phyloP scores from a whole-genome alignment of 2,888 invertebrate genomes.

The Clanis bilineata region DNA sequence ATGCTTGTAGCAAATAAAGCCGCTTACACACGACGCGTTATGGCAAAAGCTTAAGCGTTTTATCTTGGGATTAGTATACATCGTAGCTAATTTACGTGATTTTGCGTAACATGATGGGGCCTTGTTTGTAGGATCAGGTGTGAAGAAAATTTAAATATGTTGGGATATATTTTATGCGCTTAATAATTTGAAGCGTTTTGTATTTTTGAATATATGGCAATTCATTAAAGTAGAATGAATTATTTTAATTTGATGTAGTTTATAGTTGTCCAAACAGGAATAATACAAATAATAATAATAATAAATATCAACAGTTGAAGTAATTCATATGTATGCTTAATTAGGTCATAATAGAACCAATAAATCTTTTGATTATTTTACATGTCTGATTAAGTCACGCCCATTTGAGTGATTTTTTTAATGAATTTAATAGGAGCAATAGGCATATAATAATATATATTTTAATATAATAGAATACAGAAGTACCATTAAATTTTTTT shows the following conservation, averaged over 20 bases:
- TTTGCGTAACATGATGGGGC: constrained; percentile 64
- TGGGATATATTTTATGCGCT: constrained; percentile 22
- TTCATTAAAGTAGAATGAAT: background rate
- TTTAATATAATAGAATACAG: too few relatives aligned
- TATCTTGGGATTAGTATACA: constrained; percentile 74
- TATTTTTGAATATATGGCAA: background rate
- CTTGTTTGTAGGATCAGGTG: constrained; percentile 65
- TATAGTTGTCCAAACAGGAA: background rate
- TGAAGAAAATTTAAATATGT: constrained; percentile 40
- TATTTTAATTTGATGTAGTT: background rate
- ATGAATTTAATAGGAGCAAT: too few relatives aligned
- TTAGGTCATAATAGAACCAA: too few relatives aligned
- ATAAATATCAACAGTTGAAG: too few relatives aligned
- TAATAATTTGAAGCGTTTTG: background rate
- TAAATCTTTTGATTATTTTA: too few relatives aligned
- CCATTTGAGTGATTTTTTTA: too few relatives aligned
- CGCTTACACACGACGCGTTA: constrained; percentile 67
- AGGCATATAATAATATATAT: too few relatives aligned
- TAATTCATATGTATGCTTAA: too few relatives aligned
- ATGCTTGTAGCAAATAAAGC: constrained; percentile 69
- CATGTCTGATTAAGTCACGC: too few relatives aligned
- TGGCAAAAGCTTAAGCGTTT: constrained; percentile 68
- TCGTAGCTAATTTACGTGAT: constrained; percentile 75
- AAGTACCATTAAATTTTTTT: too few relatives aligned
- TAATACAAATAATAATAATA: too few relatives aligned